Base-by-base conservation (phyloP, 2,113 vertebrate species). In the Phalacrocorax brasilianus region DNA sequence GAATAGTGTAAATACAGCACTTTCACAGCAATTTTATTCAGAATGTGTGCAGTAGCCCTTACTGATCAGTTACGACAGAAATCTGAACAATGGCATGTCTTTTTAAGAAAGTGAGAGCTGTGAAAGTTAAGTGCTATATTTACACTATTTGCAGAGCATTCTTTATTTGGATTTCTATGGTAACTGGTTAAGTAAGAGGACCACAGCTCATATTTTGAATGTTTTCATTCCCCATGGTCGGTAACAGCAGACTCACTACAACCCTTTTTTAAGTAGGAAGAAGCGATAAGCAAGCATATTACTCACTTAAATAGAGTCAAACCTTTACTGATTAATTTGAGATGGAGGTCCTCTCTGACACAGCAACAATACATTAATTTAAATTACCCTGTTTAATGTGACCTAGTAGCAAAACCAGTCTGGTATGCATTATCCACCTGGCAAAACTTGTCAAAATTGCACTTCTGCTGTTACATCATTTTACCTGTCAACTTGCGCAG, bases 91-190 rank as follows among this genome's bases (percentile, higher is more conserved):
- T 2, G 12, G 20, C 33, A 40, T 92, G 44, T 75, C 65, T 70
- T 93, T 79, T 95, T 94, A 93, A 96, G 89, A 95, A 89, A 95
- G 33, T 12, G n/a, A 89, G 70, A 81, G 63, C 89, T 93, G 55
- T 71, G 49, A 24, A 89, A 91, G 49, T 80, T 67, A 79, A 79
- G 68, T 38, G 83, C 82, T 91, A 52, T 86, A 87, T 92, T 74
- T 84, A 86, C 63, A 79, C 44, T 91, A 93, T 94, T 96, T 95
- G 76, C 91, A 96, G 91, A 91, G 74, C 80, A 89, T 71, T 94
- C 92, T 85, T 84, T 95, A 95, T 95, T 96, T 95, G 89, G 94
- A 96, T 96, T 95, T 94, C 95, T 89, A 91, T 97, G 93, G 94
- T 78, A 97, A 96, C 95, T 5, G 2, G 49, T 35, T 35, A 88